A percentile compares a stretch with the other conserved stretches of the same genome.
Conservation (phyloP, 2,888 invertebrate genomes). For the Yponomeuta malinellus region DNA sequence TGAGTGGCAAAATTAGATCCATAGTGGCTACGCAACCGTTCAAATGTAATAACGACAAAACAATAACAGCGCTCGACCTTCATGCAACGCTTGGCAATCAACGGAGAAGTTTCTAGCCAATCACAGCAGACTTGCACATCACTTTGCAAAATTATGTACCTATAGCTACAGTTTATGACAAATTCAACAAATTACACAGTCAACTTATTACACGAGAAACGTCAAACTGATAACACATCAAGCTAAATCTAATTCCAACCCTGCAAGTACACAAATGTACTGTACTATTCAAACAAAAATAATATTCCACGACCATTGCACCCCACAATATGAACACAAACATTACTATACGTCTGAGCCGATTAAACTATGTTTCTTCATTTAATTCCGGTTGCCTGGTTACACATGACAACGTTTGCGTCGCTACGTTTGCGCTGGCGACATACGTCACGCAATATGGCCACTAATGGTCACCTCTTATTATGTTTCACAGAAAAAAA, state of each 20-base stretch:
- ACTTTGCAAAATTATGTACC: background rate
- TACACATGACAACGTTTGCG: slow-evolving; percentile 21
- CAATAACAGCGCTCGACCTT: slow-evolving; percentile 56
- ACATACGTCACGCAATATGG: slow-evolving; percentile 34
- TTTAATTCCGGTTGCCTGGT: slow-evolving; percentile 5
- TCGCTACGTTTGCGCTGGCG: slow-evolving; percentile 15
- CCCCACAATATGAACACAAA: slow-evolving; percentile 10
- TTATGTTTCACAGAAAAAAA: slow-evolving; percentile 33
- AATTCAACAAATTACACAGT: background rate
- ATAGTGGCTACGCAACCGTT: background rate
- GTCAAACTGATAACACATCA: background rate
- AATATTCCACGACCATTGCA: slow-evolving; percentile 7
- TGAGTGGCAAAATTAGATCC: background rate
- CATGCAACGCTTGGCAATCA: slow-evolving; percentile 32
- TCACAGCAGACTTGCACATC: slow-evolving; percentile 17
- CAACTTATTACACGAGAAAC: background rate
- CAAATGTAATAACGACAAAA: slow-evolving; percentile 23
- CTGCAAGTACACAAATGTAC: slow-evolving; percentile 3
- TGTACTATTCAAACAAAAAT: background rate
- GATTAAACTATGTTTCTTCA: slow-evolving; percentile 5
- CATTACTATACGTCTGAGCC: background rate
- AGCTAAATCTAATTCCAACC: slow-evolving; percentile 10
- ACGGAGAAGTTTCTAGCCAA: slow-evolving; percentile 42
- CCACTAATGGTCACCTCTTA: slow-evolving; percentile 25
- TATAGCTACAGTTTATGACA: background rate